Percentiles rank a stretch among this genome's conserved stretches.
Conservation (phyloP, 2,888 invertebrate genomes). For the Nomada goodeniana region DNA sequence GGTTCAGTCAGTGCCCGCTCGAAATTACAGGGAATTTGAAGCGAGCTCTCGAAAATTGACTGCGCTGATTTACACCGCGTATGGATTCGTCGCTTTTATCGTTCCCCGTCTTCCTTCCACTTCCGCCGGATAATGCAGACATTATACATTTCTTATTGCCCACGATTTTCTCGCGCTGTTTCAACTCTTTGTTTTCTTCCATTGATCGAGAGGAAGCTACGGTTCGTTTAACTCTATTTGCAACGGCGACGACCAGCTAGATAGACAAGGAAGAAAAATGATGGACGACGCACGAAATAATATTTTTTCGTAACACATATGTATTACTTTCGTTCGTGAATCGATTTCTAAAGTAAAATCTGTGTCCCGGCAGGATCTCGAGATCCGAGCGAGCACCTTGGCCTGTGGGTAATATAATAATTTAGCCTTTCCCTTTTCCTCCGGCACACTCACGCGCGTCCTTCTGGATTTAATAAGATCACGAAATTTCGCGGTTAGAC, state of each 20-base stretch:
- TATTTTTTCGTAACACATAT: too few relatives aligned
- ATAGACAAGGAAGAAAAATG: too few relatives aligned
- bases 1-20: conserved; percentile 43
- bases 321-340: not conserved
- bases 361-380: conserved; percentile 9
- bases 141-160: too few relatives aligned
- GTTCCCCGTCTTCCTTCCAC: conserved; percentile 12
- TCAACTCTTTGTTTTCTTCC: too few relatives aligned
- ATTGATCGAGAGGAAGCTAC: too few relatives aligned
- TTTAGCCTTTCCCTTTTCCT: conserved; percentile 73
- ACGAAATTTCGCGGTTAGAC: conserved; percentile 83
- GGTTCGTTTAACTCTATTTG: too few relatives aligned
- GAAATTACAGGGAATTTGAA: conserved; percentile 67
- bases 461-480: conserved; percentile 80
- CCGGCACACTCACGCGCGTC: conserved; percentile 60
- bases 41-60: conserved; percentile 30
- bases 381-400: conserved; percentile 59
- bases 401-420: conserved; percentile 69
- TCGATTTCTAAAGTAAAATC: not conserved
- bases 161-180: too few relatives aligned
- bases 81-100: conserved; percentile 51
- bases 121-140: not conserved
- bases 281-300: too few relatives aligned
- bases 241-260: too few relatives aligned
- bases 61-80: conserved; percentile 45